Evolutionary conservation across 2,797 vertebrate species (phyloP).

Genomic region (Orientallactaga sibirica): DNA sequence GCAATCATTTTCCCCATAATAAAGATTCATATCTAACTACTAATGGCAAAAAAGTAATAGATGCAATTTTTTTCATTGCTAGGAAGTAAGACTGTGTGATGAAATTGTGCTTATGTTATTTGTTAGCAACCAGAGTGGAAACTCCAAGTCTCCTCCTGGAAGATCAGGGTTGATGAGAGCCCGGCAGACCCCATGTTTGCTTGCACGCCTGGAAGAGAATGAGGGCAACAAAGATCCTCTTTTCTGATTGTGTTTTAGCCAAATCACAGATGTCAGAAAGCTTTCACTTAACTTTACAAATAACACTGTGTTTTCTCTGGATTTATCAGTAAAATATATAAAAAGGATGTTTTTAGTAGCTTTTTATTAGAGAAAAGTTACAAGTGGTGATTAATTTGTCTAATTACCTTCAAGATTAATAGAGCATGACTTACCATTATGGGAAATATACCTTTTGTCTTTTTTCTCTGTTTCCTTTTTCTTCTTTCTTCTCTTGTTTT

Average conservation of each 20-base stretch:
- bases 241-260: background rate
- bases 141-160: background rate
- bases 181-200: background rate
- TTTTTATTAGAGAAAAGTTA: background rate
- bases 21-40: background rate
- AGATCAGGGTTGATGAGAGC: background rate
- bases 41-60: background rate
- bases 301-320: background rate
- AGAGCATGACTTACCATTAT: background rate
- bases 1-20: constrained; percentile 20
- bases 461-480: background rate
- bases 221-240: background rate
- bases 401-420: constrained; percentile 38
- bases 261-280: background rate
- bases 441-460: constrained; percentile 22
- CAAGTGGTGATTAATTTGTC: background rate
- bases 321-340: background rate
- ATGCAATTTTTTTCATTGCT: background rate
- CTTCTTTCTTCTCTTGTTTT: background rate
- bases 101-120: background rate
- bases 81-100: background rate
- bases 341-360: background rate
- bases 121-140: background rate
- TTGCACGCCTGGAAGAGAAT: background rate
- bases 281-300: background rate